Evolutionary conservation across 2,113 vertebrate genomes (phyloP), one percentile per base, ranked within the genome.

Genomic region (Myotis brandtii): DNA sequence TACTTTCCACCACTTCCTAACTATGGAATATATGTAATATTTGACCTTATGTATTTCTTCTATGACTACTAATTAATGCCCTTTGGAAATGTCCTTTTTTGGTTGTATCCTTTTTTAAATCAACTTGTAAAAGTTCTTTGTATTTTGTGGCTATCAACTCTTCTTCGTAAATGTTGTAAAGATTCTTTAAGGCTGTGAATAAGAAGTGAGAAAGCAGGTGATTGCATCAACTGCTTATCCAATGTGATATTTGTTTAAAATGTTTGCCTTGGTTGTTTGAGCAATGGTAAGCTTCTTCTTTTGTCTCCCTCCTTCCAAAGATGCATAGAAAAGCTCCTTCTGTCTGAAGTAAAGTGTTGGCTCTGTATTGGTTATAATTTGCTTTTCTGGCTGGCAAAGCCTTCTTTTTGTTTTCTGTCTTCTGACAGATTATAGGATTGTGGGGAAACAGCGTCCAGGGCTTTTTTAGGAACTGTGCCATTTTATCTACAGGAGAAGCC

Each of bases 341-440:
- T 96, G 95, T 97, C 83, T 95, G 80, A 95, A 96, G 86, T 96
- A 69, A 95, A 95, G 81, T 95, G 91, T 96, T 95, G 96, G 94
- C 96, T 97, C 96, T 85, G 64, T 95, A 93, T 97, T 97, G 93
- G 95, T 94, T 97, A 96, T 97, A 96, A 96, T 97, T 94, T 93
- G 94, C 96, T 95, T 96, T 97, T 94, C 94, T 96, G 96, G 94
- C 94, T 97, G 79, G 95, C 95, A 86, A 76, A 96, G 95, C 81
- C 75, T 81, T 50, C 96, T 97, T 96, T 96, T 96, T 96, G 94
- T 96, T 97, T 95, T 97, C 95, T 96, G 30, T 95, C 96, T 97
- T 97, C 92, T 97, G 96, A 97, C 97, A 98, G 96, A 97, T 97
- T 97, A 97, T 95, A 93, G 91, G 94, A 97, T 96, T 97, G 95